Base-by-base conservation (phyloP, 1,140 invertebrate genomes). In the Paraescarpia echinospica region DNA sequence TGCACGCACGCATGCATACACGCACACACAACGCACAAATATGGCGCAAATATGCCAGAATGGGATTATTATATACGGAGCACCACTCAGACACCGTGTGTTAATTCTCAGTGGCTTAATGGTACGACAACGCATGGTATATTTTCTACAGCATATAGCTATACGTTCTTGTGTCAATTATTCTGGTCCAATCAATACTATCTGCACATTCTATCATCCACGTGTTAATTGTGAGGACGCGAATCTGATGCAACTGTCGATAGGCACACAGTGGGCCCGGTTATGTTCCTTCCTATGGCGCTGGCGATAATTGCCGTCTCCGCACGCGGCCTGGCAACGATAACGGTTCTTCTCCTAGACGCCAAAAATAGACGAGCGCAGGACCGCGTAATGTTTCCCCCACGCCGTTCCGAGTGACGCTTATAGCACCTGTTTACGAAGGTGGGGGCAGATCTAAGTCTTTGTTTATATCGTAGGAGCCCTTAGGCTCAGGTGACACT, bases 341-440 rank as follows among this genome's bases (percentile, higher is more conserved):
- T 77, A 77, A 0, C 59, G 59, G 59, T 18, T 77, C 59, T 77
- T 12, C 22, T 27, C 59, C 8, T 51, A 0, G 0, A 77, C 59
- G 59, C 59, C 59, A 6, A 18, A 27, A 77, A 77, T 77, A 77
- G 59, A 77, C 27, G 27, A 77, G 18, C 22, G 8, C 59, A 77
- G 27, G 59, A 6, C 4, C 59, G 59, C 22, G 59, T 77, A 0
- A 77, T 14, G 59, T 77, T 77, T 77, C 59, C 8, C 59, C 12
- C 59, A 77, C 59, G 27, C 59, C 22, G 4, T 77, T 18, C 59
- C 27, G 59, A 77, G 59, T 41, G 41, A 41, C 41, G 59, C 12
- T 77, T 77, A 77, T 77, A 77, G 59, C 59, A 77, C 59, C 59
- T 77, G 59, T 77, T 77, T 77, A 77, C 59, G 27, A 77, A 77